Evolutionary conservation across 2,113 vertebrate genomes (phyloP), one percentile per base, ranked within the genome.

Genomic region (Etia nguti): DNA sequence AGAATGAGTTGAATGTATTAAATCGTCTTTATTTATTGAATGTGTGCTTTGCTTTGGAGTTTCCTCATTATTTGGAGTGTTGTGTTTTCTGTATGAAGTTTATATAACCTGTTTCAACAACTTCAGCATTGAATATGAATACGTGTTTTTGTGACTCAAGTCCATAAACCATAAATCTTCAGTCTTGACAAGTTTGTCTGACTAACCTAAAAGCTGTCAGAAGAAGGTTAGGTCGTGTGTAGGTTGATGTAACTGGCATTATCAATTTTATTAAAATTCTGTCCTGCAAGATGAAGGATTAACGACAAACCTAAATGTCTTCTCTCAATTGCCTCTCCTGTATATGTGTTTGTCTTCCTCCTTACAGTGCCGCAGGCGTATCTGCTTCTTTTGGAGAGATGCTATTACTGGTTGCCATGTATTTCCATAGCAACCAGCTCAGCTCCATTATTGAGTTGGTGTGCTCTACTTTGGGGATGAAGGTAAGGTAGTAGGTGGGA

Each of bases 311-410:
- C 84, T 82, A 68, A 88, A 82, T 80, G 46, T 81, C 22, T 87
- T 73, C 86, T 52, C 65, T 86, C 62, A 80, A 50, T 70, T 62
- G 43, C 80, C 31, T 88, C 26, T 10, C 41, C 84, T 92, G 57
- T 52, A 20, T 87, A 8, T 85, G 60, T 90, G 31, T 80, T 24
- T 87, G 79, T 91, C 85, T 77, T 91, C 77, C 83, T 90, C 70
- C 38, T 81, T 73, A 62, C 95, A 99, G 99, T 92, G 99, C 98
- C 90, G 98, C 99, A 46, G 98, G 99, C 4, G 99, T 99, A 24
- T 97, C 98, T 65, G 99, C 99, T 89, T 99, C 99, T 85, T 99
- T 99, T 90, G 98, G 99, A 92, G 98, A 99, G 96, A 99, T 99
- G 98, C 96, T 99, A 13, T 96, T 99, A 89, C 91, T 99, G 96